These are phyloP conservation scores for Autographa gamma DNA, from an alignment of 2,888 invertebrate species.

Conservation along the genomic window DNA sequence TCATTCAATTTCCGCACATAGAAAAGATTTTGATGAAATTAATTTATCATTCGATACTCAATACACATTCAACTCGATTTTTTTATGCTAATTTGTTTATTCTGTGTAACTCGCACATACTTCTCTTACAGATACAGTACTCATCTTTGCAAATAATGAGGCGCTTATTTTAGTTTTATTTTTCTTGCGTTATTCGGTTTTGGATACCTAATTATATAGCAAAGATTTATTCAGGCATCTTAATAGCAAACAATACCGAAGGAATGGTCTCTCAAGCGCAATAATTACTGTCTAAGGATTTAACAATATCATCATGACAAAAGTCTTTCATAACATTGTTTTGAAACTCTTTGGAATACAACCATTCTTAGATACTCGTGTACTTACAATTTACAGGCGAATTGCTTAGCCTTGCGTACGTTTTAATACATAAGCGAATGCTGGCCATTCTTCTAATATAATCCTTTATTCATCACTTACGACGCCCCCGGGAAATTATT, in stretches of 20 bases:
- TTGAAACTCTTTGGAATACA: not conserved
- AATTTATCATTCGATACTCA: slow-evolving; percentile 41
- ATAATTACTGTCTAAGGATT: slow-evolving; percentile 26
- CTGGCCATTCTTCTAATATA: slow-evolving; percentile 39
- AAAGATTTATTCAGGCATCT: not conserved
- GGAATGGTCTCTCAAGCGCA: slow-evolving; percentile 14
- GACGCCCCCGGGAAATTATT: slow-evolving; percentile 45
- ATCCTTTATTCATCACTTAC: slow-evolving; percentile 51
- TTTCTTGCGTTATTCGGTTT: slow-evolving; percentile 15
- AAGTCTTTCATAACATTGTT: slow-evolving; percentile 13
- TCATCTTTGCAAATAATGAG: too few species aligned
- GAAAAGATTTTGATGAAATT: slow-evolving; percentile 38
- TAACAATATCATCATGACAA: slow-evolving; percentile 27
- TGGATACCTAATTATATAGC: not conserved
- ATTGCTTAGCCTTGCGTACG: slow-evolving; percentile 15
- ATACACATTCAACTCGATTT: slow-evolving; percentile 39
- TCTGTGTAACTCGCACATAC: slow-evolving; percentile 34
- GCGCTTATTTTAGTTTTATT: too few species aligned
- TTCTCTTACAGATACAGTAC: too few species aligned
- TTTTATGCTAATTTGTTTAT: slow-evolving; percentile 48
- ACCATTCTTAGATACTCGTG: slow-evolving; percentile 19
- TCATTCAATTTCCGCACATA: slow-evolving; percentile 33
- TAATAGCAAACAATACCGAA: not conserved
- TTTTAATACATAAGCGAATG: slow-evolving; percentile 36
- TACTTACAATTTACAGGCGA: slow-evolving; percentile 32